phyloP scores from a whole-genome alignment of 2,113 vertebrate species.

The Lonchura striata region DNA sequence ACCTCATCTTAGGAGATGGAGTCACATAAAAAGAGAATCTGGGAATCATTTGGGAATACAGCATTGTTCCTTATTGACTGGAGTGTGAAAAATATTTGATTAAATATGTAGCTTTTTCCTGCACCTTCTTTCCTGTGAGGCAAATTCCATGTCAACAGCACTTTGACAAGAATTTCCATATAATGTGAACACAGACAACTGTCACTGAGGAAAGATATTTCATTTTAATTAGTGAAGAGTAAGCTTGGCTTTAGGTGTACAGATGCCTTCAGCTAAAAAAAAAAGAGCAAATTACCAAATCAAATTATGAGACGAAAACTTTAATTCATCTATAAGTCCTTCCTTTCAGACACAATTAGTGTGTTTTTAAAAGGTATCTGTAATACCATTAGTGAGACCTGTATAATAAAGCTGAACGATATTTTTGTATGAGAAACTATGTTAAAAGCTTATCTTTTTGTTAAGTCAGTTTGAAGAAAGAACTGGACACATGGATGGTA shows the following conservation, averaged over 20 bases:
- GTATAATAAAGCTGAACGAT: background rate
- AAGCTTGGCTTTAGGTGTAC: background rate
- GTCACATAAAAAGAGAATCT: background rate
- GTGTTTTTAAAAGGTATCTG: background rate
- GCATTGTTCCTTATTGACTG: background rate
- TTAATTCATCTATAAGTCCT: background rate
- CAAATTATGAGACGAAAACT: background rate
- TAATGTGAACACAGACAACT: background rate
- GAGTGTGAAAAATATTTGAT: background rate
- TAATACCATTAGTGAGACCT: background rate
- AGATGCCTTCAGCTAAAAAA: background rate
- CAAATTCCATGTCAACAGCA: background rate
- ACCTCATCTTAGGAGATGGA: background rate
- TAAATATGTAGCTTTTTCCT: background rate
- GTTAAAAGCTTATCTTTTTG: background rate
- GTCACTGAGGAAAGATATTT: background rate
- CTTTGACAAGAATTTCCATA: background rate
- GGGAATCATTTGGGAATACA: background rate
- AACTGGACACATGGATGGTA: background rate
- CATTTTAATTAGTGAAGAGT: background rate
- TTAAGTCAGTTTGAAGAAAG: background rate
- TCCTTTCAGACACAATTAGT: background rate
- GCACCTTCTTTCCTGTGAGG: background rate
- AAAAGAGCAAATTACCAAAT: background rate
- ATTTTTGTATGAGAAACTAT: background rate